Evolutionary conservation across 2,113 vertebrate species (phyloP).

Genomic region (Sinocyclocheilus anophthalmus): DNA sequence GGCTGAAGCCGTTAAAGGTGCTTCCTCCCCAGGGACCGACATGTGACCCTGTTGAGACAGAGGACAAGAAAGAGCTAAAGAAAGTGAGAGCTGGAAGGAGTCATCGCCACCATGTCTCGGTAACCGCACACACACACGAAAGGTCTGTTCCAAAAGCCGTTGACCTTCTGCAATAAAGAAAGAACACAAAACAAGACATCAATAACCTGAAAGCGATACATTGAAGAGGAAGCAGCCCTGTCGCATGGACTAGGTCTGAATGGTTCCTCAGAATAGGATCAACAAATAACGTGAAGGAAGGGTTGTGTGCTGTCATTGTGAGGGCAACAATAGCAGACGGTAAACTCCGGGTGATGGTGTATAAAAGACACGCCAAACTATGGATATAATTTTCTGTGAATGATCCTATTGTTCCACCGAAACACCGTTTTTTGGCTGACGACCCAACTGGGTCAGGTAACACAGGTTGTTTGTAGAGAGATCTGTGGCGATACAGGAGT

Average conservation of each 20-base stretch:
- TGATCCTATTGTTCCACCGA: conserved; percentile 63
- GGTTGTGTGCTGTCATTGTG: conserved; percentile 69
- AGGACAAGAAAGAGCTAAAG: conserved; percentile 54
- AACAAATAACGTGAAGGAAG: conserved; percentile 61
- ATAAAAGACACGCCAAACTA: conserved; percentile 64
- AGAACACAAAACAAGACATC: conserved; percentile 71
- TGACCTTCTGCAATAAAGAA: conserved; percentile 69
- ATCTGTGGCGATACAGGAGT: conserved; percentile 48
- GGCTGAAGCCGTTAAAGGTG: conserved; percentile 52
- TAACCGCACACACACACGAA: conserved; percentile 53
- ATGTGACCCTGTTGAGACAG: conserved; percentile 59
- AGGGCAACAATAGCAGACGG: conserved; percentile 68
- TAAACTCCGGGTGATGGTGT: conserved; percentile 62
- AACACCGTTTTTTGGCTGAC: conserved; percentile 59
- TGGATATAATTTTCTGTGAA: conserved; percentile 61
- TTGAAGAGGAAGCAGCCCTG: conserved; percentile 67
- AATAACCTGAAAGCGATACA: conserved; percentile 72
- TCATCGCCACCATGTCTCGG: conserved; percentile 60
- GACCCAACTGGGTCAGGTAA: conserved; percentile 69
- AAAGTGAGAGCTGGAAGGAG: conserved; percentile 60
- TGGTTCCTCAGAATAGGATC: conserved; percentile 63
- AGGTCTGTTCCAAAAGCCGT: conserved; percentile 62
- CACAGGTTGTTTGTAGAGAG: conserved; percentile 61
- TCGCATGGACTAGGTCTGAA: conserved; percentile 64
- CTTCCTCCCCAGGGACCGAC: conserved; percentile 55